Conservation (phyloP, 2,888 invertebrate species). For the Brachypterus glaber region DNA sequence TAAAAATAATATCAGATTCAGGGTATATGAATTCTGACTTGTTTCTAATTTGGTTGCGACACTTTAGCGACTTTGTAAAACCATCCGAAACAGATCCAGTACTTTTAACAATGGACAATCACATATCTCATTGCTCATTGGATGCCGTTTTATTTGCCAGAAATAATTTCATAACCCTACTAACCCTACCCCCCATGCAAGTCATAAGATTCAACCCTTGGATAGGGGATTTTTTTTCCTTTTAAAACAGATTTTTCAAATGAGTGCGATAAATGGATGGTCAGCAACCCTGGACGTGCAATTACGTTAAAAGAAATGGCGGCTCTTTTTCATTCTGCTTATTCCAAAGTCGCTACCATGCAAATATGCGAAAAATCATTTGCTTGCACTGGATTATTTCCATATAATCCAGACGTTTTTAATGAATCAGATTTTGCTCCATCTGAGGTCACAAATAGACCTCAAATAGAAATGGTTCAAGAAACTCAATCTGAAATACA, state of each 20-base stretch:
- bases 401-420: no score
- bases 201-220: slow-evolving; percentile 8
- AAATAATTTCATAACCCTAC: no score
- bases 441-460: no score
- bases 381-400: slow-evolving; percentile 1
- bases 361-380: slow-evolving; percentile 7
- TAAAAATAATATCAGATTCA: slow-evolving; percentile 10
- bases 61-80: slow-evolving; percentile 10
- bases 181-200: slow-evolving; percentile 5
- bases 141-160: slow-evolving; percentile 6
- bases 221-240: slow-evolving; percentile 8
- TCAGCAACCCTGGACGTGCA: slow-evolving; percentile 7
- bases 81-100: slow-evolving; percentile 9
- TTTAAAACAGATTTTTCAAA: slow-evolving; percentile 5
- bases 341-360: slow-evolving; percentile 3
- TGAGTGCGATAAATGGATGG: slow-evolving; percentile 9
- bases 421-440: no score
- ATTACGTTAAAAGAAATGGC: no score
- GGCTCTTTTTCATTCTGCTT: slow-evolving; percentile 5
- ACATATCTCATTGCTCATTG: slow-evolving; percentile 8
- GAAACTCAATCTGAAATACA: no score
- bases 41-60: slow-evolving; percentile 13
- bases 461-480: no score
- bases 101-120: slow-evolving; percentile 13
- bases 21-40: slow-evolving; percentile 14